Conservation (phyloP, 2,113 vertebrate species). For the Anguilla japonica region DNA sequence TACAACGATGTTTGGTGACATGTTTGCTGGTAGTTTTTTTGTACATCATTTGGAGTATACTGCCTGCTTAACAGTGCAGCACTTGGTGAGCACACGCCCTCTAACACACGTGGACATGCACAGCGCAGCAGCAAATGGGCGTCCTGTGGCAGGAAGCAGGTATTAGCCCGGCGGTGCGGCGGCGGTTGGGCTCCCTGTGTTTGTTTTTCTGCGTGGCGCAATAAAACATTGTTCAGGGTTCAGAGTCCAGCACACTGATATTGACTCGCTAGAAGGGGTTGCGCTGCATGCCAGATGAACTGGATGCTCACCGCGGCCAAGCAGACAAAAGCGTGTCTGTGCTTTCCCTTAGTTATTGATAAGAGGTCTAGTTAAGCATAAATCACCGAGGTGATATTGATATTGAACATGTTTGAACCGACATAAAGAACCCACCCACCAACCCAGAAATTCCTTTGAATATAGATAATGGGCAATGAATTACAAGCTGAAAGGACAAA, state of each 20-base stretch:
- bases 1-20: too few species aligned
- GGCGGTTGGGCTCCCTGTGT: constrained; percentile 38
- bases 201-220: constrained; percentile 43
- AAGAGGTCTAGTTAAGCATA: not conserved
- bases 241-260: constrained; percentile 31
- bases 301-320: not conserved
- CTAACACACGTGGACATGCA: not conserved
- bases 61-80: too few species aligned
- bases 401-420: not conserved
- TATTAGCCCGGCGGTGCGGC: constrained; percentile 7
- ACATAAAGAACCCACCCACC: not conserved
- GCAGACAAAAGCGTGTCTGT: not conserved
- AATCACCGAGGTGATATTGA: not conserved
- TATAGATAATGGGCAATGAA: too few species aligned
- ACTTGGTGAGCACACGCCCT: too few species aligned
- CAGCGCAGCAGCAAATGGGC: not conserved
- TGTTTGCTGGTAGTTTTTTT: too few species aligned
- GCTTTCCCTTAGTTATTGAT: not conserved
- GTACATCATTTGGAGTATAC: too few species aligned
- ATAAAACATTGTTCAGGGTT: constrained; percentile 29
- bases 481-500: too few species aligned
- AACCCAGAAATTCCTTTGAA: not conserved
- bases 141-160: constrained; percentile 32
- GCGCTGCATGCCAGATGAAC: not conserved
- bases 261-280: not conserved